Conservation (phyloP, 2,888 invertebrate genomes). For the Tachystola acroxantha region DNA sequence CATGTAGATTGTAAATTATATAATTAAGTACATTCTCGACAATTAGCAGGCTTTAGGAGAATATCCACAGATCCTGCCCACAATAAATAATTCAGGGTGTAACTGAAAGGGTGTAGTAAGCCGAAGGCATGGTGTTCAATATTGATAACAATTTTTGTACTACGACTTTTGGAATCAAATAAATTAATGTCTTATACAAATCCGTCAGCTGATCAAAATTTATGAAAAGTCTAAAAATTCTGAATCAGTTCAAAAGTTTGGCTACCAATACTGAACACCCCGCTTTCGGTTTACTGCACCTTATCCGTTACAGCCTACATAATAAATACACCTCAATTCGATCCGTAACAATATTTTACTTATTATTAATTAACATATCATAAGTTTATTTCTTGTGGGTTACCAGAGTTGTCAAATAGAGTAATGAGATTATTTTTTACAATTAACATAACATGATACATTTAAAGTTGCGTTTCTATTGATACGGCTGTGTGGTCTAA, state of each 20-base stretch:
- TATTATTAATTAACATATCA: constrained; percentile 18
- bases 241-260: no score
- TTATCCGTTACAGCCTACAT: no score
- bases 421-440: constrained; percentile 14
- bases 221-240: no score
- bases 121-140: no score
- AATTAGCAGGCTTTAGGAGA: constrained; percentile 6
- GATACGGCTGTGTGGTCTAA: constrained; percentile 59
- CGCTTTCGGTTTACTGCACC: no score
- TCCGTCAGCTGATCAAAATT: no score
- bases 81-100: constrained; percentile 33
- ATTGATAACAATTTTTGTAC: no score
- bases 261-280: no score
- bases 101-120: no score
- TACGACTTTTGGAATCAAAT: no score
- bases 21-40: constrained; percentile 8
- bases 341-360: constrained; percentile 5
- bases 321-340: not conserved
- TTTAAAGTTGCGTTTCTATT: constrained; percentile 9
- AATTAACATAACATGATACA: constrained; percentile 9
- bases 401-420: constrained; percentile 10
- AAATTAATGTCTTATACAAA: no score
- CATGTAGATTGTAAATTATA: constrained; percentile 47
- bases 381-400: constrained; percentile 56
- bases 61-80: constrained; percentile 24